Conservation (phyloP, 2,888 invertebrate genomes). For the Parthenolecanium corni region DNA sequence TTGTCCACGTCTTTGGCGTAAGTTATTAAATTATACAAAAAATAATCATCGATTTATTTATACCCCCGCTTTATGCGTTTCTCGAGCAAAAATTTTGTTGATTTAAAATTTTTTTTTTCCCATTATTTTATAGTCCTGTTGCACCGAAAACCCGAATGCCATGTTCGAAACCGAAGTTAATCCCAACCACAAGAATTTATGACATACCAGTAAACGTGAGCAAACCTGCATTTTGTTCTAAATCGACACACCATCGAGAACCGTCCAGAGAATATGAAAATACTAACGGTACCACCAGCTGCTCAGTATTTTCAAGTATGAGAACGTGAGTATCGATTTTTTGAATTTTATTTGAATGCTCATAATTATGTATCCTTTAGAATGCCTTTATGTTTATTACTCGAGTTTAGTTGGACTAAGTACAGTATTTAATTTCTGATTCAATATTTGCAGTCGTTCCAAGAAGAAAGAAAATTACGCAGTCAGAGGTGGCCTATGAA, state of each 20-base stretch:
- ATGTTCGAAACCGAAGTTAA: background rate
- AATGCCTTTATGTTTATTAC: too few species aligned
- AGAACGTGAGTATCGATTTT: background rate
- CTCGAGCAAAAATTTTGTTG: background rate
- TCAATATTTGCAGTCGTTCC: too few species aligned
- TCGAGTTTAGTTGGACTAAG: too few species aligned
- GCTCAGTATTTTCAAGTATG: background rate
- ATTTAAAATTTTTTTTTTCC: background rate
- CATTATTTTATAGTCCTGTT: background rate
- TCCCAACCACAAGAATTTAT: conserved; percentile 5
- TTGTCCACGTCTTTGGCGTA: conserved; percentile 11
- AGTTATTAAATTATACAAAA: background rate
- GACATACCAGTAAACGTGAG: conserved; percentile 8
- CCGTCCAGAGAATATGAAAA: background rate
- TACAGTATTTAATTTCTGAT: too few species aligned
- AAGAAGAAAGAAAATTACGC: too few species aligned
- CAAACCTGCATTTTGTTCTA: conserved; percentile 1
- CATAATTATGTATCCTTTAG: too few species aligned
- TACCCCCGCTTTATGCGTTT: background rate
- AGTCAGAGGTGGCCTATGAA: too few species aligned
- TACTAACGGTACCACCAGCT: background rate
- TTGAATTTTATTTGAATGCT: too few species aligned
- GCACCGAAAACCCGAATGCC: background rate
- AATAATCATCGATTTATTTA: too few species aligned
- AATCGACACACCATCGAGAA: background rate